Percentiles rank a stretch among this genome's conserved stretches.
Conservation (phyloP, 2,113 vertebrate species). For the Elephantulus edwardii region DNA sequence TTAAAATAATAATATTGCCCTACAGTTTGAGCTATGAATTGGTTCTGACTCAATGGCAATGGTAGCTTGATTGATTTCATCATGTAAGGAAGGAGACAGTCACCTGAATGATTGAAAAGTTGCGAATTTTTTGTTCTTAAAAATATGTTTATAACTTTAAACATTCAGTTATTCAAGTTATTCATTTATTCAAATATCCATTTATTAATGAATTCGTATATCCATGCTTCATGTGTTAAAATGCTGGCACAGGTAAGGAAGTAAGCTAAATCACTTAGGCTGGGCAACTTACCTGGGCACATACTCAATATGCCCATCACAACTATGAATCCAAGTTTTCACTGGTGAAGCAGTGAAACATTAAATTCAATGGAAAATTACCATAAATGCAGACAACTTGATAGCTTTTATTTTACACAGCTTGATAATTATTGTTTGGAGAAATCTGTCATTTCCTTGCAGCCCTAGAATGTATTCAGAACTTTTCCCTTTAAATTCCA, state of each 20-base stretch:
- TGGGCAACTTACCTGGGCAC: neutral
- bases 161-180: neutral
- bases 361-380: neutral
- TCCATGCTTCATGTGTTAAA: neutral
- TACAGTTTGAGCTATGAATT: too few species aligned
- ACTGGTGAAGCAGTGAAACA: neutral
- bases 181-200: neutral
- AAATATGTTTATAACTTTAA: neutral
- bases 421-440: neutral
- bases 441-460: neutral
- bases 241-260: neutral
- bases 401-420: neutral
- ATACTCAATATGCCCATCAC: neutral
- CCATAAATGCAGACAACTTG: neutral
- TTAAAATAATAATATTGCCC: too few species aligned
- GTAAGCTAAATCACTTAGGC: neutral
- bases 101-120: neutral
- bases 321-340: neutral
- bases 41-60: too few species aligned
- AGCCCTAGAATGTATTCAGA: neutral
- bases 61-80: too few species aligned
- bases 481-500: slow-evolving; percentile 47
- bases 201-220: neutral
- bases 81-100: neutral
- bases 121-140: neutral